Percentiles rank a stretch among this genome's conserved stretches.
Evolutionary conservation across 2,888 invertebrate species (phyloP).

Genomic region (Caenorhabditis sinica): DNA sequence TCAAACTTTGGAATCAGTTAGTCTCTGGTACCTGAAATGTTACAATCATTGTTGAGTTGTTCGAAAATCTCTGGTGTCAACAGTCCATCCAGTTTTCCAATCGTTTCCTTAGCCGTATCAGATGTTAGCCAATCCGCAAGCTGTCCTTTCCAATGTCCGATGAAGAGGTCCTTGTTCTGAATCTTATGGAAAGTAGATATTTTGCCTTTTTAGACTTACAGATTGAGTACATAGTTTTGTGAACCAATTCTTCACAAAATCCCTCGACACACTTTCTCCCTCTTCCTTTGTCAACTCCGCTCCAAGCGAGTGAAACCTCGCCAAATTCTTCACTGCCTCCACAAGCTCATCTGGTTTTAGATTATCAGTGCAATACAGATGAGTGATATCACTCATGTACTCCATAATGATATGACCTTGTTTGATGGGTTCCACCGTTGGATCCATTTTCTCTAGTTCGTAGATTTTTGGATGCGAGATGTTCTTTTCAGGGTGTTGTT

Average conservation of each 20-base stretch:
- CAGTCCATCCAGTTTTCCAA: slow-evolving; percentile 30
- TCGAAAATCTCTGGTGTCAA: slow-evolving; percentile 22
- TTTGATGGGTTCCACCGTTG: slow-evolving; percentile 3
- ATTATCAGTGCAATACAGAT: slow-evolving; percentile 36
- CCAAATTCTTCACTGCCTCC: slow-evolving; percentile 49
- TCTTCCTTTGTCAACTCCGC: slow-evolving; percentile 37
- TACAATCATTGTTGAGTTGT: slow-evolving; percentile 41
- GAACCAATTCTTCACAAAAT: slow-evolving; percentile 52
- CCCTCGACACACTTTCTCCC: slow-evolving; percentile 13
- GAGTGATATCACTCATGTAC: slow-evolving; percentile 26
- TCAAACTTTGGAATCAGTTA: no score
- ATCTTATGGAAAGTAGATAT: neutral
- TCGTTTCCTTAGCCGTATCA: neutral
- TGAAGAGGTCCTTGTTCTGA: slow-evolving; percentile 50
- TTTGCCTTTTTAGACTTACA: slow-evolving; percentile 22
- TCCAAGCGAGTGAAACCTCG: slow-evolving; percentile 50
- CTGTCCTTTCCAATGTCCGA: slow-evolving; percentile 22
- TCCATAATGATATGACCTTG: slow-evolving; percentile 56
- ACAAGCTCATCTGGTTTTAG: slow-evolving; percentile 49
- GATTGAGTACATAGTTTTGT: slow-evolving; percentile 44
- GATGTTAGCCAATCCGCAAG: slow-evolving; percentile 17
- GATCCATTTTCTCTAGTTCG: slow-evolving; percentile 42
- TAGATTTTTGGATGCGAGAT: slow-evolving; percentile 28
- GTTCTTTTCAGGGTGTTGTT: slow-evolving; percentile 5
- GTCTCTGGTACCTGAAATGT: slow-evolving; percentile 17